Base-by-base conservation (phyloP, 2,113 vertebrate genomes). In the Oryzias melastigma region DNA sequence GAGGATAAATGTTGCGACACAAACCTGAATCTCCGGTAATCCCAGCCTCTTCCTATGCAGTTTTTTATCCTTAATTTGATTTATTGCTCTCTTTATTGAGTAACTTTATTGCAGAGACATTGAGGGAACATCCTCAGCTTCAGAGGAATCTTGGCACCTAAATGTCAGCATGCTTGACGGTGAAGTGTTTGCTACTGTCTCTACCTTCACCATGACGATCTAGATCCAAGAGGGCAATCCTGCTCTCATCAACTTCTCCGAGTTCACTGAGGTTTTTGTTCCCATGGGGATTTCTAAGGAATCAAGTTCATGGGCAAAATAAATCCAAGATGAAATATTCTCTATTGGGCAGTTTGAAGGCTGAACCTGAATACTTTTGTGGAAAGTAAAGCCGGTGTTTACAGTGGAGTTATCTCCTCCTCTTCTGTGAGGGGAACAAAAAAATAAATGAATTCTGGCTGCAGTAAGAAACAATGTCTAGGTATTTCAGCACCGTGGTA, bases 201-300 rank as follows among this genome's bases (percentile, higher is more conserved):
- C 71, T 58, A 65, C 69, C 57, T 80, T 77, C 55, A 59, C 78
- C 70, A 62, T 63, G 40, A 29, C 24, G 35, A 66, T 68, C 63
- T 15, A 73, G 46, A 84, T 80, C 75, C 68, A 58, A 56, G 62
- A 51, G 63, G 56, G 53, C 62, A 16, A 43, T 54, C 5, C 27
- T 7, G 17, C 41, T 56, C 58, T 64, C 66, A 63, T 71, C 64
- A 80, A 58, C 54, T 71, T 18, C 0, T 51, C 56, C 27, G 52
- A 54, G 53, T 17, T 67, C 50, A 41, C 40, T 35, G 5, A 62
- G 7, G 19, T 53, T 52, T 73, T 54, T 46, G 76, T 84, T 74
- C 48, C 82, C 71, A 72, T 74, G 73, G 77, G 29, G 46, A 24
- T 61, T 47, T 58, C 16, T 45, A 10, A 69, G 46, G 72, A 87